These are phyloP conservation scores for Brachymystax lenok DNA, from an alignment of 2,797 vertebrate species.

Conservation along the genomic window DNA sequence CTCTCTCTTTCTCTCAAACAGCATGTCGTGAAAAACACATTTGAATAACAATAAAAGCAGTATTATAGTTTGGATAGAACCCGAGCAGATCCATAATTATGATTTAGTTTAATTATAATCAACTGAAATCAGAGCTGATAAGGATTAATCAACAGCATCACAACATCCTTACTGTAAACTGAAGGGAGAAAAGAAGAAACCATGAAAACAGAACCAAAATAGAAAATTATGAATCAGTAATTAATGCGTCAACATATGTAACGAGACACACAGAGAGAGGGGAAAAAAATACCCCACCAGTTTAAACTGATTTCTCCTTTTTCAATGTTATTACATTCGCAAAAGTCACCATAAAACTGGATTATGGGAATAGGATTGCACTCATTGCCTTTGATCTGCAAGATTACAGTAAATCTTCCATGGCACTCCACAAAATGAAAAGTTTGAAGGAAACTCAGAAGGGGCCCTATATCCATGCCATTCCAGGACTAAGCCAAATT, in stretches of 20 bases:
- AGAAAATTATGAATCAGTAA: constrained; percentile 33
- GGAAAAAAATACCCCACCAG: constrained; percentile 24
- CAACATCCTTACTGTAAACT: background rate
- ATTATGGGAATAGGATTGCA: constrained; percentile 79
- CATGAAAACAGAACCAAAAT: background rate
- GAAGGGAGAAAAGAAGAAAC: background rate
- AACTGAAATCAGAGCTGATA: constrained; percentile 26
- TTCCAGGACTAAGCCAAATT: constrained; percentile 60
- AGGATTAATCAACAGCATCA: background rate
- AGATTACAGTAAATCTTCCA: constrained; percentile 80
- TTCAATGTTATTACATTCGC: constrained; percentile 71
- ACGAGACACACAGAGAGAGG: constrained; percentile 23
- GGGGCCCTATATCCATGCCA: constrained; percentile 51
- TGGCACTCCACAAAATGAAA: constrained; percentile 65
- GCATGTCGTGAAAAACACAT: constrained; percentile 11
- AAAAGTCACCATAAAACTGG: constrained; percentile 75
- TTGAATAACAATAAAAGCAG: background rate
- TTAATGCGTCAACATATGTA: constrained; percentile 44
- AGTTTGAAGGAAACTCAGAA: constrained; percentile 56
- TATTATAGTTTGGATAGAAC: constrained; percentile 24
- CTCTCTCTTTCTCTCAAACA: background rate
- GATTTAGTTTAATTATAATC: constrained; percentile 18
- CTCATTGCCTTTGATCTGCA: constrained; percentile 78
- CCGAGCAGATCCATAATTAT: constrained; percentile 9
- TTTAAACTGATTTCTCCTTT: constrained; percentile 58